Conservation (phyloP, 2,888 invertebrate genomes). For the Vannuccia rotundouncinata region DNA sequence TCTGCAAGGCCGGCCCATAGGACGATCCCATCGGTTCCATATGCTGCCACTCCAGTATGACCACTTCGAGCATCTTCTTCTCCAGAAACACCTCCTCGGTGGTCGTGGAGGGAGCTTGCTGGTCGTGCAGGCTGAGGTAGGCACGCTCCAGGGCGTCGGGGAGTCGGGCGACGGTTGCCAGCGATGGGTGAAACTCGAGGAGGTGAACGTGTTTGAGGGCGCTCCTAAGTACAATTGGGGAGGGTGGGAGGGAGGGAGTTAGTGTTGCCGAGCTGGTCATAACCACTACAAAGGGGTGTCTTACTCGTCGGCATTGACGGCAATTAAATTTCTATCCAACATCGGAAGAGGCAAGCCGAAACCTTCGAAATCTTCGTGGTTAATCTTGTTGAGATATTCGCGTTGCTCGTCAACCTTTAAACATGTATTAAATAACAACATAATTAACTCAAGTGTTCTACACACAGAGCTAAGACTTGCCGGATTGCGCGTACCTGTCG, state of each 20-base stretch:
- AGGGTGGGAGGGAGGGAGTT: not conserved
- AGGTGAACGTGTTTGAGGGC: constrained; percentile 50
- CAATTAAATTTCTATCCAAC: constrained; percentile 23
- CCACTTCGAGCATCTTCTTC: constrained; percentile 49
- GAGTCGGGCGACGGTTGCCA: constrained; percentile 50
- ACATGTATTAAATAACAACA: not conserved
- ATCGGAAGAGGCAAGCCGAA: constrained; percentile 35
- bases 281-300: no score
- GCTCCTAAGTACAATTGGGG: not conserved
- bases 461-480: no score
- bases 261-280: not conserved
- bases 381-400: constrained; percentile 50
- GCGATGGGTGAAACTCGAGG: constrained; percentile 55
- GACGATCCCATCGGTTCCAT: constrained; percentile 47
- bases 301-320: constrained; percentile 34
- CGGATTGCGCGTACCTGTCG: constrained; percentile 51
- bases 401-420: constrained; percentile 50
- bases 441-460: no score
- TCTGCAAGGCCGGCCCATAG: constrained; percentile 50
- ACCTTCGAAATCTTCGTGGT: constrained; percentile 44
- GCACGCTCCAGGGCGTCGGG: constrained; percentile 49
- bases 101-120: constrained; percentile 47
- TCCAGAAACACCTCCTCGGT: constrained; percentile 49
- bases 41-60: constrained; percentile 47
- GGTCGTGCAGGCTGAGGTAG: constrained; percentile 48